Base-by-base conservation (phyloP, 2,113 vertebrate genomes). In the Castor canadensis region DNA sequence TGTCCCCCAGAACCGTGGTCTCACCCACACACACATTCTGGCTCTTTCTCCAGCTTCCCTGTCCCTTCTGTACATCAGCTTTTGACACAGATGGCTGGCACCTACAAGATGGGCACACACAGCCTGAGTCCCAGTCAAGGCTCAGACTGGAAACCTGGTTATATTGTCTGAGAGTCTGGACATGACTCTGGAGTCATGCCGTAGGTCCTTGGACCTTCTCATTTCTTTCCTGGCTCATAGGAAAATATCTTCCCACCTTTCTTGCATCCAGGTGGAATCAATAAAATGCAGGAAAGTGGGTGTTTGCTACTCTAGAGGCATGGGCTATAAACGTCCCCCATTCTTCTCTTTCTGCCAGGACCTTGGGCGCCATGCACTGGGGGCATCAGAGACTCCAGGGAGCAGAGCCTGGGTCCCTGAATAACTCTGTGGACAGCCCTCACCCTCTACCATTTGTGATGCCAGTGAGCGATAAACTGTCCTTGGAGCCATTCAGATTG, bases 21-120 rank as follows among this genome's bases (percentile, higher is more conserved):
- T 24, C 2, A 8, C 38, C 1, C 20, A 26, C 8, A 60, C 0
- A 13, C 5, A 58, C 11, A 22, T 22, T 43, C 40, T 9, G 24
- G 9, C 67, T 58, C 76, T 87, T 62, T 35, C 52, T 71, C 52
- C 52, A 30, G 19, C 16, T 38, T 60, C 40, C 76, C 24, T 45
- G n/a, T 22, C 32, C 38, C 49, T 73, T 24, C 1, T 11, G 12
- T 4, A 0, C 47, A 10, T 43, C 54, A 45, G 15, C 16, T 69
- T 62, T 43, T 49, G 3, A 19, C 38, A 10, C 24, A 69, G 87
- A 28, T 43, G 60, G 24, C 32, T 0, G n/a, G 35, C 10, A 38
- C 3, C 20, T 56, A 19, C 30, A 20, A 43, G 87, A 54, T 17
- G 7, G 4, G 49, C 38, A 43, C 28, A 43, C 1, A 52, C 30